Conservation (phyloP, 2,888 invertebrate genomes). For the Ochlodes sylvanus region DNA sequence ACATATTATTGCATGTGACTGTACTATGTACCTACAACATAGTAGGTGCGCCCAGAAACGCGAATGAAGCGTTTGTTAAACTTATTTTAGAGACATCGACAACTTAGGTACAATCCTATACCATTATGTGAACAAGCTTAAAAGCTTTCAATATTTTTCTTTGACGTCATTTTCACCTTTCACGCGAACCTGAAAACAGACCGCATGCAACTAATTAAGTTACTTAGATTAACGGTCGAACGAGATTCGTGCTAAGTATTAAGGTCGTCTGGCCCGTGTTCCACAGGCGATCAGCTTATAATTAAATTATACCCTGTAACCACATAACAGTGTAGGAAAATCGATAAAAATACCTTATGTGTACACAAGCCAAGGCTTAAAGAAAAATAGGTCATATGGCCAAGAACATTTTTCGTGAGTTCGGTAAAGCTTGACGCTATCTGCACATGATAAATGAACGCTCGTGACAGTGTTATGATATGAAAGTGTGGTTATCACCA, state of each 20-base stretch:
- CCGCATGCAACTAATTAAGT: conserved; percentile 8
- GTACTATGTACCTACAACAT: no score
- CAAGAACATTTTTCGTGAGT: neutral
- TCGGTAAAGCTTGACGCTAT: neutral
- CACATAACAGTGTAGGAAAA: conserved; percentile 9
- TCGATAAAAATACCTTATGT: conserved; percentile 9
- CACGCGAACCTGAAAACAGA: neutral
- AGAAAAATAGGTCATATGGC: neutral
- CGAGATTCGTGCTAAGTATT: conserved; percentile 25
- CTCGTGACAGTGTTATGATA: neutral
- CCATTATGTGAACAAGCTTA: no score
- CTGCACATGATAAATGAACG: neutral
- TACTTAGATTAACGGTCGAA: conserved; percentile 19
- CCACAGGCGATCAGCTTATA: conserved; percentile 9
- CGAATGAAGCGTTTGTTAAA: no score
- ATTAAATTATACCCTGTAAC: conserved; percentile 13
- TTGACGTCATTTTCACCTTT: neutral
- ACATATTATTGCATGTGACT: no score
- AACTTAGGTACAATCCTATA: no score
- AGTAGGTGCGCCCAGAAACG: no score
- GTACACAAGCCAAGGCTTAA: neutral
- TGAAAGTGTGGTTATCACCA: neutral
- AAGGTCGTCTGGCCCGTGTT: conserved; percentile 16
- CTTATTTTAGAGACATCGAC: no score
- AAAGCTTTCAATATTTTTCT: conserved; percentile 1